These are phyloP conservation scores for Aphelinus certus DNA, from an alignment of 1,140 invertebrate species.

Conservation along the genomic window DNA sequence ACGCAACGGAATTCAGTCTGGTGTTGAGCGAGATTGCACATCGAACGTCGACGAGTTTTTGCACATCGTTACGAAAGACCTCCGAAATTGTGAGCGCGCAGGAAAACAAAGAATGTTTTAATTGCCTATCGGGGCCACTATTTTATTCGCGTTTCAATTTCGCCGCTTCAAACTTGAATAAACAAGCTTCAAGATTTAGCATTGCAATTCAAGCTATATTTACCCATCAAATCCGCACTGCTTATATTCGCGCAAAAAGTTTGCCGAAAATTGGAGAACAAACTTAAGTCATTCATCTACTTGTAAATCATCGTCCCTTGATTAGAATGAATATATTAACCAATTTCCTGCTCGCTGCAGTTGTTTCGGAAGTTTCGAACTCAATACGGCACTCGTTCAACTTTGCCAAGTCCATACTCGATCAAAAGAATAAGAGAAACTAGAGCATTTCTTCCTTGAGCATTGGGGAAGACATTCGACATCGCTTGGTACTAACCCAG, in stretches of 20 bases:
- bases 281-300: too few relatives aligned
- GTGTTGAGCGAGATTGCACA: constrained; percentile 33
- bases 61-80: constrained; percentile 2
- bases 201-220: too few relatives aligned
- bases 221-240: too few relatives aligned
- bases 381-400: constrained; percentile 5
- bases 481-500: constrained; percentile 8
- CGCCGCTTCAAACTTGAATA: too few relatives aligned
- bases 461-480: constrained; percentile 34
- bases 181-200: too few relatives aligned
- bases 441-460: constrained; percentile 31
- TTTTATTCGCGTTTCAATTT: too few relatives aligned
- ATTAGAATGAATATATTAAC: neutral
- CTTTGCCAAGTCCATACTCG: constrained; percentile 12
- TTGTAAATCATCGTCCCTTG: neutral
- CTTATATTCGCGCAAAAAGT: too few relatives aligned
- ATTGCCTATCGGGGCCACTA: neutral
- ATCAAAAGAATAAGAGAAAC: constrained; percentile 28
- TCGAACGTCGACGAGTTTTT: constrained; percentile 28
- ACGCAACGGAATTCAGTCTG: constrained; percentile 29
- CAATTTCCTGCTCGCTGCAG: neutral
- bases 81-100: neutral
- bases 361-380: neutral
- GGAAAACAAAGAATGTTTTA: constrained; percentile 17
- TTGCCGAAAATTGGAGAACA: too few relatives aligned